Base-by-base conservation (phyloP, 2,888 invertebrate genomes). In the Rhamphomyia laevipes region DNA sequence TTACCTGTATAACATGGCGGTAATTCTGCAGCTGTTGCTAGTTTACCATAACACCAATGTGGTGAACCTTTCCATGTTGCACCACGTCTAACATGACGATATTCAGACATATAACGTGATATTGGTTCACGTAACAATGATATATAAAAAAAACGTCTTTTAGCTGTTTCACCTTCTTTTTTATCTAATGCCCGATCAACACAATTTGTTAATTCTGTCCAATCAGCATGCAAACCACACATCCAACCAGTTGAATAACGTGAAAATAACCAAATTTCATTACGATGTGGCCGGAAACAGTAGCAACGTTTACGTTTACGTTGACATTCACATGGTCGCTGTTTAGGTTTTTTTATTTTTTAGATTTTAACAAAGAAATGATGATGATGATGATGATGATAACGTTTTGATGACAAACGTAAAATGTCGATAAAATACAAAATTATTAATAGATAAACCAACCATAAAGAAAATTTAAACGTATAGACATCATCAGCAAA, bases 221-320 rank as follows among this genome's bases (percentile, higher is more conserved):
- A 97, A 74, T 97, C 97, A 23, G 96, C 94, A 67, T 96, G 96
- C 43, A 99, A 77, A 47, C 99, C 99, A 72, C 99, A 99, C 65
- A 89, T 89, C 95, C 95, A 95, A 57, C 95, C 95, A 23, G 93
- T 95, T 46, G 94, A 93, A 73, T 93, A 95, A 63, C 95, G 81
- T 66, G 93, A 94, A 73, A 99, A 96, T 57, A 99, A 77, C 97
- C 97, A 99, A 71, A 88, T 88, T 75, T 92, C 91, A 70, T 88
- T 89, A 65, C 86, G 84, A 74, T 87, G 87, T 57, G 91, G 90
- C 63, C 90, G 82, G 75, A 89, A 90, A 74, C 91, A 91, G 72
- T 87, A 88, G 72, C 90, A 93, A 56, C 90, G 80, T 72, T 93
- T 94, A 57, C 86, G 78, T 59, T 85, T 82, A 55, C 86, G 78